phyloP scores from a whole-genome alignment of 2,113 vertebrate species.

The Jacana jacana region DNA sequence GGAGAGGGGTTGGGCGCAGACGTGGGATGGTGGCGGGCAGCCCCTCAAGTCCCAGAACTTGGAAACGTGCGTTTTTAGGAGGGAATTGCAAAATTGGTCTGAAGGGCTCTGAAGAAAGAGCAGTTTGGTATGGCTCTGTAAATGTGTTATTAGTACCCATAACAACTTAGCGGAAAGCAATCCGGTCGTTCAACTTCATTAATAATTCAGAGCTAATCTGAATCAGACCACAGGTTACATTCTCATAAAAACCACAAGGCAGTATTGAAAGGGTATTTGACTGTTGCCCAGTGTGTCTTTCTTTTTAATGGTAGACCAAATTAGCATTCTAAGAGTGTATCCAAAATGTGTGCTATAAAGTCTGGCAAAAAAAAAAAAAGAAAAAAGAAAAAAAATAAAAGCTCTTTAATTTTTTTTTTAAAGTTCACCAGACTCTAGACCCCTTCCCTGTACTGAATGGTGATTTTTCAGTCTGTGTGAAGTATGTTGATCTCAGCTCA shows the following conservation, averaged over 20 bases:
- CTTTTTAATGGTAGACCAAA: neutral
- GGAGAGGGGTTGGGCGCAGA: accelerated
- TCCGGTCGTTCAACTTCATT: neutral
- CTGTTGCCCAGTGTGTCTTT: neutral
- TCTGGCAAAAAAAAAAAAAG: neutral
- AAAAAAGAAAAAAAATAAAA: too few relatives aligned
- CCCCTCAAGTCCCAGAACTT: neutral
- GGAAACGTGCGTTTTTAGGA: neutral
- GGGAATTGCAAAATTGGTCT: neutral
- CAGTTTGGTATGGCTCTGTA: neutral
- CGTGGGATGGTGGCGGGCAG: neutral
- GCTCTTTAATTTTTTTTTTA: neutral
- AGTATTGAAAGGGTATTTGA: neutral
- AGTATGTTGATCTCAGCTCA: neutral
- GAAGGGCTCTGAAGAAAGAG: neutral
- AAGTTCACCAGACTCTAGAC: neutral
- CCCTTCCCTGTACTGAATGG: neutral
- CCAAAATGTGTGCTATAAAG: neutral
- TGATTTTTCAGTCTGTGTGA: neutral
- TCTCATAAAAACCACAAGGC: neutral
- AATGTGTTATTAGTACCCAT: neutral
- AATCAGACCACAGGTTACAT: conserved; percentile 5
- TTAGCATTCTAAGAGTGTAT: neutral
- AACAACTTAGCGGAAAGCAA: neutral
- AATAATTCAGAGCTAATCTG: neutral